Percentiles rank a stretch among this genome's conserved stretches.
These are phyloP conservation scores for Scomber japonicus DNA, from an alignment of 2,113 vertebrate genomes.

Conservation along the genomic window DNA sequence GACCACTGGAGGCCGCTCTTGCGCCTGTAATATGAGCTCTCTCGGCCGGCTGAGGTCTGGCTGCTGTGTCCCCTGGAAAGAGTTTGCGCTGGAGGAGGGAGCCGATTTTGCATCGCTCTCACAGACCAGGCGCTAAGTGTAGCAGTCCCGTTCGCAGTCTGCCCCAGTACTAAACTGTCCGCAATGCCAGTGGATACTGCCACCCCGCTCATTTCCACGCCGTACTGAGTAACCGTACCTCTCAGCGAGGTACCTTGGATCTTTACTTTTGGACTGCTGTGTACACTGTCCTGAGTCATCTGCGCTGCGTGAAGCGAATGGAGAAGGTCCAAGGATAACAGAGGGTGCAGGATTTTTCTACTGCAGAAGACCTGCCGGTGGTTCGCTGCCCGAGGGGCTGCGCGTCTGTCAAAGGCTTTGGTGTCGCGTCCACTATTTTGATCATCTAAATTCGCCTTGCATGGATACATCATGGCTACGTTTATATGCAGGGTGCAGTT, in stretches of 20 bases:
- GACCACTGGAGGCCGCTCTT: constrained; percentile 69
- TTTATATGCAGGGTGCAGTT: constrained; percentile 95
- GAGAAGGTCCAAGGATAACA: constrained; percentile 75
- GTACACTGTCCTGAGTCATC: constrained; percentile 47
- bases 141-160: constrained; percentile 80
- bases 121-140: constrained; percentile 77
- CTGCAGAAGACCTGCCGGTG: constrained; percentile 71
- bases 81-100: constrained; percentile 74
- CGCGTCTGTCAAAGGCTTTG: constrained; percentile 60
- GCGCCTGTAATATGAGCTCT: constrained; percentile 54
- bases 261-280: constrained; percentile 34
- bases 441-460: constrained; percentile 74
- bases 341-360: constrained; percentile 68
- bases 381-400: constrained; percentile 44
- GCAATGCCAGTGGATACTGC: constrained; percentile 80
- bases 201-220: constrained; percentile 42
- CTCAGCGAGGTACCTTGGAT: constrained; percentile 51
- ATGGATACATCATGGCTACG: constrained; percentile 94
- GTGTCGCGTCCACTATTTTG: constrained; percentile 67
- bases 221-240: constrained; percentile 38
- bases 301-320: constrained; percentile 66
- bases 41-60: constrained; percentile 44
- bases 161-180: constrained; percentile 79
- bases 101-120: constrained; percentile 68
- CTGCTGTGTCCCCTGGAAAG: constrained; percentile 50